Conservation (phyloP, 2,113 vertebrate genomes). For the Nannobrachium achirus region DNA sequence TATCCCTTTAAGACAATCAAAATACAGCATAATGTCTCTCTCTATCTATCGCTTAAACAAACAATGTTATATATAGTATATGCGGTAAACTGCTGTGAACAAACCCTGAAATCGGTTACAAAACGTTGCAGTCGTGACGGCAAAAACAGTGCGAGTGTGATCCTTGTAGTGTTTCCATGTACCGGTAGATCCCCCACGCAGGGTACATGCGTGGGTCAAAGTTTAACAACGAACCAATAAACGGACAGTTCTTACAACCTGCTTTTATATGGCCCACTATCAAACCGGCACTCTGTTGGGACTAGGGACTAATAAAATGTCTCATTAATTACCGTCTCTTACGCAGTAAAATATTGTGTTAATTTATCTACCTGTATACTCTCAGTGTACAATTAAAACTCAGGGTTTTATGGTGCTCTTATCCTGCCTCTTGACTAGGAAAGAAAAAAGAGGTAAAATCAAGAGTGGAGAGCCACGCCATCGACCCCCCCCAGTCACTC, state of each 20-base stretch:
- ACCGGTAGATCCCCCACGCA: conserved; percentile 31
- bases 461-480: neutral
- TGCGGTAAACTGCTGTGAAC: neutral
- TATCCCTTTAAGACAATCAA: no score
- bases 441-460: conserved; percentile 9
- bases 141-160: neutral
- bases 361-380: no score
- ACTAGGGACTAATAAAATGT: conserved; percentile 61
- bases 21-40: no score
- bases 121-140: neutral
- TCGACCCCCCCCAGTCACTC: neutral
- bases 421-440: conserved; percentile 63
- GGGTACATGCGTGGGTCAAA: conserved; percentile 58
- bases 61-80: no score
- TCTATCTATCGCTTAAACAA: neutral
- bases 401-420: conserved; percentile 3
- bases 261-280: conserved; percentile 64
- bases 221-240: conserved; percentile 69
- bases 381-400: no score
- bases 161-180: conserved; percentile 38
- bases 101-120: neutral
- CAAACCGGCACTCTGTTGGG: conserved; percentile 42
- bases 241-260: conserved; percentile 52
- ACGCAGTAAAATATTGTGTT: neutral
- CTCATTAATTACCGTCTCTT: conserved; percentile 53